Evolutionary conservation across 2,113 vertebrate species (phyloP).

Genomic region (Phaetusa simplex): DNA sequence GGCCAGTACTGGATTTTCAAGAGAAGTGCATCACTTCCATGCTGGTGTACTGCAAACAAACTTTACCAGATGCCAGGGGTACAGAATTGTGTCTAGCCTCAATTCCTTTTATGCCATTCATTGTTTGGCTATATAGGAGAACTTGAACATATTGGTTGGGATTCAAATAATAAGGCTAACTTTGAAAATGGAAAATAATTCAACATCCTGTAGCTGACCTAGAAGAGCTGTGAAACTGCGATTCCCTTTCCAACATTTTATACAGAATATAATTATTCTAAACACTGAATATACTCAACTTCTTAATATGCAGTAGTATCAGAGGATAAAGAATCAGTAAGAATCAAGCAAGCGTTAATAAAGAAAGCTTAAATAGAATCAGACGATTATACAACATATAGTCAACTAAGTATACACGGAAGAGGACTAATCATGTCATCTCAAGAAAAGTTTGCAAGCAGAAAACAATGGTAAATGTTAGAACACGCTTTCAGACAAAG

Average conservation of each 20-base stretch:
- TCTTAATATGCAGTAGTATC: not conserved
- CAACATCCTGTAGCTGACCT: not conserved
- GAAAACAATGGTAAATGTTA: not conserved
- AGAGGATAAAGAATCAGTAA: not conserved
- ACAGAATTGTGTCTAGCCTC: not conserved
- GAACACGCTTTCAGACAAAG: not conserved
- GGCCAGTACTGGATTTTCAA: conserved; percentile 36
- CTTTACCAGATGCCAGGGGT: not conserved
- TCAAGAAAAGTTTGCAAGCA: not conserved
- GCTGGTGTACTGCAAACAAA: not conserved
- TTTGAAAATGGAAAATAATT: conserved; percentile 42
- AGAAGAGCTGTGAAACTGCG: conserved; percentile 30
- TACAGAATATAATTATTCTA: not conserved
- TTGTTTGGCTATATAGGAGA: not conserved
- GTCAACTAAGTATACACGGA: not conserved
- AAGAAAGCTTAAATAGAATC: not conserved
- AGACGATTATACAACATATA: not conserved
- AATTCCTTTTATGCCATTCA: not conserved
- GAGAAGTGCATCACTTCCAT: conserved; percentile 22
- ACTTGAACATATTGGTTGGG: not conserved
- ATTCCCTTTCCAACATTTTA: conserved; percentile 11
- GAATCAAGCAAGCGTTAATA: not conserved
- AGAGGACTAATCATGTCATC: not conserved
- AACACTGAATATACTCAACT: not conserved
- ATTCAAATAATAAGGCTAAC: conserved; percentile 18